These are phyloP conservation scores for Leucophenga maculata DNA, from an alignment of 2,888 invertebrate genomes.

Conservation along the genomic window DNA sequence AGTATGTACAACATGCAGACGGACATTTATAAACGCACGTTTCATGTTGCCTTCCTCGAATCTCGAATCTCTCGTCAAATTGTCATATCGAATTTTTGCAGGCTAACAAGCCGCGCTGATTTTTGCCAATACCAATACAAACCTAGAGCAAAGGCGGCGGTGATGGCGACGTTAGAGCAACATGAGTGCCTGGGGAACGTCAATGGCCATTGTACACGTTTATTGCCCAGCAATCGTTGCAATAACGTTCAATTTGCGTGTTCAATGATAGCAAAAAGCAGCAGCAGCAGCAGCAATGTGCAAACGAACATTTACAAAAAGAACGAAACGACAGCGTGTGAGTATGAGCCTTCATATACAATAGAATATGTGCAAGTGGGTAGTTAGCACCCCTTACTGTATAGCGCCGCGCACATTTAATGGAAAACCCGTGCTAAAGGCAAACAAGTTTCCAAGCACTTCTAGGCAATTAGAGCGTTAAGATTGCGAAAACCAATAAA, in stretches of 20 bases:
- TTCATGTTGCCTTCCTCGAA: constrained; percentile 2
- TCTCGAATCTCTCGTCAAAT: constrained; percentile 38
- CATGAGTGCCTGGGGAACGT: too few species aligned
- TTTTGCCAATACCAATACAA: constrained; percentile 16
- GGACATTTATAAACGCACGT: not conserved
- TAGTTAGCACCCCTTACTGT: too few species aligned
- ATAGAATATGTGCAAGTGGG: not conserved
- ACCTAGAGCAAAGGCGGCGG: too few species aligned
- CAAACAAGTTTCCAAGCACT: constrained; percentile 26
- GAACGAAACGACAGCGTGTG: constrained; percentile 15
- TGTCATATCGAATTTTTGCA: constrained; percentile 45
- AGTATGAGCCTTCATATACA: constrained; percentile 9
- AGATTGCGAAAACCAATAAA: constrained; percentile 38
- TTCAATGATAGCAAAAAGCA: constrained; percentile 18
- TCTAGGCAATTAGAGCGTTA: constrained; percentile 48
- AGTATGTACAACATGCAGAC: not conserved
- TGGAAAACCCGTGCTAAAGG: not conserved
- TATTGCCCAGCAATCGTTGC: constrained; percentile 41
- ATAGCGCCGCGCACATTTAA: too few species aligned
- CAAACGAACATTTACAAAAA: constrained; percentile 7
- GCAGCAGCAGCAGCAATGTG: constrained; percentile 12
- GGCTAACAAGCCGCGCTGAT: constrained; percentile 44
- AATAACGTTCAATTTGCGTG: constrained; percentile 54
- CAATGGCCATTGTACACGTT: constrained; percentile 35
- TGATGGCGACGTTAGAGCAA: not conserved